Evolutionary conservation across 2,113 vertebrate species (phyloP), one percentile per base, ranked within the genome.

Genomic region (Gasterosteus aculeatus): DNA sequence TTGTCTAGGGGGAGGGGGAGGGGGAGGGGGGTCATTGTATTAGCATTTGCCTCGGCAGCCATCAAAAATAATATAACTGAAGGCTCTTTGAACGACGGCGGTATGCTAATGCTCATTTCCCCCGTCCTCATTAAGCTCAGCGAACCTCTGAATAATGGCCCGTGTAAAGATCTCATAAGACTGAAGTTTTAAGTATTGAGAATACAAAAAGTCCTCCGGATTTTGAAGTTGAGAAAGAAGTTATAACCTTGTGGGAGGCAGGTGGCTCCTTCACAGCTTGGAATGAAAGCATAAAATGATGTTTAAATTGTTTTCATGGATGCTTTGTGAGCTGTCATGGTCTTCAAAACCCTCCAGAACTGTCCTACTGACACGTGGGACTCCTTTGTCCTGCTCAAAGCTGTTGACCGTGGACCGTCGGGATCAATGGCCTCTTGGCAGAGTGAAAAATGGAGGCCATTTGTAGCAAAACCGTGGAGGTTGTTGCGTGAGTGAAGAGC

Each of bases 111-210:
- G 64, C 31, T 15, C 38, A 49, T 82, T 78, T 87, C 80, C 88
- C 86, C 73, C 49, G 85, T 77, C 87, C 77, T 85, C 83, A 89
- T 89, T 85, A 87, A 83, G 82, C 81, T 54, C 58, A 75, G 47
- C 26, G 62, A 65, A 74, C 41, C 73, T 51, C 64, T 63, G 78
- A 82, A 62, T 85, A 47, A 62, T 72, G 75, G 31, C 77, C 73
- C 15, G 57, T 64, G 66, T 64, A 81, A 70, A 75, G 73, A 31
- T 56, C 19, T 26, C 42, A 12, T 16, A 66, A 59, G 69, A 41
- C 4, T 3, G 9, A 31, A 16, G 15, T 16, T 26, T 12, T 11
- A 16, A 4, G 16, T n/a, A n/a, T 26, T 42, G 15, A 15, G 29
- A 16, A 29, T 4, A 16, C 15, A 38, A 38, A 69, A 0, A 0